phyloP scores from a whole-genome alignment of 2,113 vertebrate genomes.

The Tupaia tana region DNA sequence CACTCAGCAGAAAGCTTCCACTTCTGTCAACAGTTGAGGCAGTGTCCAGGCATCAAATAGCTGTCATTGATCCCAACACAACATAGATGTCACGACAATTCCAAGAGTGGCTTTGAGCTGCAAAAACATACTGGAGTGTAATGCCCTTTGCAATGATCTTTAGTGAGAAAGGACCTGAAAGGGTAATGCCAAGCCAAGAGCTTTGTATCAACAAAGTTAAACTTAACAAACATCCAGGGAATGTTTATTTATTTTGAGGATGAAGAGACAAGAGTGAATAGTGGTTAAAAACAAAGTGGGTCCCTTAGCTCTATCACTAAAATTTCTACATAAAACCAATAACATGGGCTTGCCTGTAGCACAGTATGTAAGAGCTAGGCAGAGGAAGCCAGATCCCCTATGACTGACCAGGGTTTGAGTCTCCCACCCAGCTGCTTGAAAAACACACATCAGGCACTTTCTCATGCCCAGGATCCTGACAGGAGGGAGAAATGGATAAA shows the following conservation, averaged over 20 bases:
- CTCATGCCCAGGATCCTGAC: too few relatives aligned
- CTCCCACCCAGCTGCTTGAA: too few relatives aligned
- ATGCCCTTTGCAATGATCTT: neutral
- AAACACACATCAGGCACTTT: too few relatives aligned
- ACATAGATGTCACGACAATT: accelerated
- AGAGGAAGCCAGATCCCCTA: too few relatives aligned
- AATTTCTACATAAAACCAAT: neutral
- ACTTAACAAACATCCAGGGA: neutral
- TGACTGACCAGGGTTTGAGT: too few relatives aligned
- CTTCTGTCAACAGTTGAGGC: neutral
- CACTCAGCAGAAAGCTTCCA: neutral
- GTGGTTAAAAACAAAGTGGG: neutral
- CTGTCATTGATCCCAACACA: neutral
- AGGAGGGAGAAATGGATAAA: too few relatives aligned
- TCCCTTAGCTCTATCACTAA: neutral
- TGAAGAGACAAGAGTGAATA: neutral
- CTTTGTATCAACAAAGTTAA: neutral
- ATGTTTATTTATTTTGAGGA: neutral
- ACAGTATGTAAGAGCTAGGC: too few relatives aligned
- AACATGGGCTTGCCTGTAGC: neutral
- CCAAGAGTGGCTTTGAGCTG: neutral
- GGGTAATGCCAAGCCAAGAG: neutral
- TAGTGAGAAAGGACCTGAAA: neutral
- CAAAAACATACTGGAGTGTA: neutral
- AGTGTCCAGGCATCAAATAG: neutral